phyloP scores from a whole-genome alignment of 2,888 invertebrate genomes.

The Megastigmus dorsalis region DNA sequence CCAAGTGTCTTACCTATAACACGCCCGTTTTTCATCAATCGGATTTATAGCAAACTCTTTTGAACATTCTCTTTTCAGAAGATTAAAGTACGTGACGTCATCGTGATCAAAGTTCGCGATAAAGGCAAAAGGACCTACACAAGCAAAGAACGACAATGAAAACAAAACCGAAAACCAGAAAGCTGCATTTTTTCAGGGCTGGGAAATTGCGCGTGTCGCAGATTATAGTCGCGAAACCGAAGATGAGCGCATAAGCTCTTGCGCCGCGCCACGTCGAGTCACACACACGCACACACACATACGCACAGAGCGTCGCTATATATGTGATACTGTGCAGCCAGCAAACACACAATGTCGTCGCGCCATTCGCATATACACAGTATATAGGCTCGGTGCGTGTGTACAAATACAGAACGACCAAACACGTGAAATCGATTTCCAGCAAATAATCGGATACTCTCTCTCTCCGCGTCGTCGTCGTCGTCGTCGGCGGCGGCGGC shows the following conservation, averaged over 20 bases:
- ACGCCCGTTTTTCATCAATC: too few species aligned
- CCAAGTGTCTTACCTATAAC: too few species aligned
- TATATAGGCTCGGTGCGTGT: constrained; percentile 46
- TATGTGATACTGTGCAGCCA: too few species aligned
- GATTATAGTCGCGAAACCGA: constrained; percentile 58
- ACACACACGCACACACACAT: too few species aligned
- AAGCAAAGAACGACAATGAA: background rate
- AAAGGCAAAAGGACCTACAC: background rate
- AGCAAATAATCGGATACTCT: constrained; percentile 73
- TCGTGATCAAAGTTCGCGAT: too few species aligned
- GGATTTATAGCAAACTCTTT: too few species aligned
- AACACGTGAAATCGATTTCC: constrained; percentile 73
- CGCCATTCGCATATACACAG: background rate
- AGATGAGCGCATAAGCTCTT: constrained; percentile 60
- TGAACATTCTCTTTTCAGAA: too few species aligned
- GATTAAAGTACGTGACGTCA: too few species aligned
- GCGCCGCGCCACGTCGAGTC: background rate
- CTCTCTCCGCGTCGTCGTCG: constrained; percentile 33
- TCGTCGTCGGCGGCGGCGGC: background rate
- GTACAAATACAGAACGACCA: constrained; percentile 66
- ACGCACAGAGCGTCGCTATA: too few species aligned
- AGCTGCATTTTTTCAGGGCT: background rate
- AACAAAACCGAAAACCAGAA: background rate
- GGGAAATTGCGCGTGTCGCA: background rate
- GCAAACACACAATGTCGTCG: constrained; percentile 63